These are phyloP conservation scores for Cololabis saira DNA, from an alignment of 2,113 vertebrate species.

Conservation along the genomic window DNA sequence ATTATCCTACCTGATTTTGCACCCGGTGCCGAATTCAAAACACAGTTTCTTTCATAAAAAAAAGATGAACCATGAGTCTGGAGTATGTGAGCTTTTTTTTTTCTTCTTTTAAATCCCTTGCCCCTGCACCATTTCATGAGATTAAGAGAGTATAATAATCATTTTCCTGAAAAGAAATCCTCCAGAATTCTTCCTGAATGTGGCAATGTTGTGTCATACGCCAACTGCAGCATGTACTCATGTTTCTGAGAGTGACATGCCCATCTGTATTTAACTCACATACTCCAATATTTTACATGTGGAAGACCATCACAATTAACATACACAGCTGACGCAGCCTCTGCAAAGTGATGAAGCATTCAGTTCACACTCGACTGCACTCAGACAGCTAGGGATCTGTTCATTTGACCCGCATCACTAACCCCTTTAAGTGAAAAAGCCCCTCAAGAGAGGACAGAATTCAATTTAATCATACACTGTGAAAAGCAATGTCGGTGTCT, in stretches of 20 bases:
- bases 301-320: constrained; percentile 47
- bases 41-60: constrained; percentile 67
- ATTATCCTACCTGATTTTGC: constrained; percentile 35
- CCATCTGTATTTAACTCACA: not conserved
- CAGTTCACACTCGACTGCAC: constrained; percentile 65
- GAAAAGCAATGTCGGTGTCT: constrained; percentile 55
- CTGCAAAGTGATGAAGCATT: constrained; percentile 56
- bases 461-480: constrained; percentile 64
- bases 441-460: constrained; percentile 51
- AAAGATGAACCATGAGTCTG: constrained; percentile 59
- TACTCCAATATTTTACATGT: constrained; percentile 9
- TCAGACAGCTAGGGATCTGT: constrained; percentile 60
- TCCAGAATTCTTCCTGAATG: too few relatives aligned
- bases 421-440: constrained; percentile 34
- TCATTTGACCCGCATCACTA: constrained; percentile 61
- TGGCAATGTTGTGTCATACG: too few relatives aligned
- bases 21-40: constrained; percentile 56
- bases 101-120: constrained; percentile 24
- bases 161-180: not conserved
- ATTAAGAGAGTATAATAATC: constrained; percentile 28
- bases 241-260: not conserved
- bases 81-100: constrained; percentile 47
- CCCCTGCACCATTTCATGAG: constrained; percentile 47
- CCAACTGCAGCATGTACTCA: not conserved
- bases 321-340: constrained; percentile 38